Percentiles rank a stretch among this genome's conserved stretches.
Evolutionary conservation across 2,888 invertebrate genomes (phyloP).

Genomic region (Melolontha melolontha): DNA sequence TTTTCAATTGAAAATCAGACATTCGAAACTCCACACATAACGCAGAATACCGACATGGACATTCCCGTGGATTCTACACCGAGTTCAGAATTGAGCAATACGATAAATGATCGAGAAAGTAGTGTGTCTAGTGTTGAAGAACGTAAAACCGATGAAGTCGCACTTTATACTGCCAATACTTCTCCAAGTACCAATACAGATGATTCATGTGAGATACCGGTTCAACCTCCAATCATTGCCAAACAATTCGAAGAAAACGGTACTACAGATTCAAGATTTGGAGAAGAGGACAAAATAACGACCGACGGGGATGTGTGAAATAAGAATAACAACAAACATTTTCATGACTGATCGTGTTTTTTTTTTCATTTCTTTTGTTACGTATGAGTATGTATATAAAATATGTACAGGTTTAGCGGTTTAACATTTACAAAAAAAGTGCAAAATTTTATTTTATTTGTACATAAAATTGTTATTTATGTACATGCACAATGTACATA

Average conservation of each 20-base stretch:
- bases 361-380: constrained; percentile 26
- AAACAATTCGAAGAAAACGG: constrained; percentile 38
- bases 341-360: constrained; percentile 22
- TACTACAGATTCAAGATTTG: constrained; percentile 19
- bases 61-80: constrained; percentile 24
- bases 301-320: constrained; percentile 23
- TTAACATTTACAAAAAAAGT: constrained; percentile 41
- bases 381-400: constrained; percentile 42
- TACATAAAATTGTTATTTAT: constrained; percentile 59
- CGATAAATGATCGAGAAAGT: constrained; percentile 32
- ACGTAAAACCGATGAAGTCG: constrained; percentile 50
- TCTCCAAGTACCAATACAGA: constrained; percentile 54
- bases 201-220: constrained; percentile 62
- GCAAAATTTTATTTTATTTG: constrained; percentile 51
- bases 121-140: constrained; percentile 39
- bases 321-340: neutral
- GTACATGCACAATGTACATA: constrained; percentile 60
- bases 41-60: constrained; percentile 26
- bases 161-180: constrained; percentile 52
- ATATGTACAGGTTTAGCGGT: constrained; percentile 41
- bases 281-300: neutral
- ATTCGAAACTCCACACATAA: constrained; percentile 19
- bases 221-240: constrained; percentile 61
- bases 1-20: constrained; percentile 49
- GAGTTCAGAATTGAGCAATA: constrained; percentile 33